phyloP scores from a whole-genome alignment of 2,797 vertebrate species.

The Sebastes cheni region DNA sequence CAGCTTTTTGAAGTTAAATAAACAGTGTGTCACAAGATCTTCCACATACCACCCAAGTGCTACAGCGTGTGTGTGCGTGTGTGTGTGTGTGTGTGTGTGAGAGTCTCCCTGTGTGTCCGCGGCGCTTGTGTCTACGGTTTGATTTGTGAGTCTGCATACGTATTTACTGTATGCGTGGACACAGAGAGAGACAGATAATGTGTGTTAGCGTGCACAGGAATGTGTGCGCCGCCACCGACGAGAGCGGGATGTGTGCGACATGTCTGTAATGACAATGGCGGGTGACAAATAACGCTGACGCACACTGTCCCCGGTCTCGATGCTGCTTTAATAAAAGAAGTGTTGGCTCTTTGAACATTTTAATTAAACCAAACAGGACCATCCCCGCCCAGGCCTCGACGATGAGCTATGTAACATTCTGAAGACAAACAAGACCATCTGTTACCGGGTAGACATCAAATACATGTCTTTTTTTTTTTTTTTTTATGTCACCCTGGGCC shows the following conservation, averaged over 20 bases:
- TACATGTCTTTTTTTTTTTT: constrained; percentile 55
- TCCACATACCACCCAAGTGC: constrained; percentile 76
- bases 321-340: constrained; percentile 73
- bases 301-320: constrained; percentile 67
- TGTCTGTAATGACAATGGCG: constrained; percentile 65
- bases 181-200: constrained; percentile 12
- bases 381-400: constrained; percentile 72
- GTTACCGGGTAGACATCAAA: constrained; percentile 83
- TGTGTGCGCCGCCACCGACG: constrained; percentile 2
- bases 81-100: constrained; percentile 23
- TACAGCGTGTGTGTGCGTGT: constrained; percentile 9
- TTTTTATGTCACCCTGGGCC: constrained; percentile 77
- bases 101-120: constrained; percentile 55
- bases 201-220: constrained; percentile 36
- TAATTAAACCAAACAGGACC: constrained; percentile 82
- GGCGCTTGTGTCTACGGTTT: constrained; percentile 49
- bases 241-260: constrained; percentile 49
- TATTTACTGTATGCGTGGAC: constrained; percentile 39
- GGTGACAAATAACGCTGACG: constrained; percentile 74
- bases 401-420: constrained; percentile 68
- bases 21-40: constrained; percentile 72
- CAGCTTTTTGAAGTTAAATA: constrained; percentile 75
- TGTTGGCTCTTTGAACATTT: constrained; percentile 78
- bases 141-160: constrained; percentile 48
- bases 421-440: constrained; percentile 83